Conservation (phyloP, 2,888 invertebrate genomes). For the Drepanosiphum platanoidis region DNA sequence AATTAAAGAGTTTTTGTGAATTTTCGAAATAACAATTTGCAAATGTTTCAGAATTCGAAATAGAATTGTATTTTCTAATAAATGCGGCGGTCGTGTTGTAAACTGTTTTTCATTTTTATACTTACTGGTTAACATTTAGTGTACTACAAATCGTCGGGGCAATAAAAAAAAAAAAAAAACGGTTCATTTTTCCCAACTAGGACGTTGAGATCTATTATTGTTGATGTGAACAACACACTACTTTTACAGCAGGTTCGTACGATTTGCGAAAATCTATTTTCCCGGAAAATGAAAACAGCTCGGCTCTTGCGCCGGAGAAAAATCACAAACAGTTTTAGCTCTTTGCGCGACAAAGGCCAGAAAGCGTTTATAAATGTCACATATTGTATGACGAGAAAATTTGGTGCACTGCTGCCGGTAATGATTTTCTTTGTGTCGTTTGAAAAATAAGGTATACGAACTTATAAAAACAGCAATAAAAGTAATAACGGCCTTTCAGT, state of each 20-base stretch:
- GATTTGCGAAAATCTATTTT: slow-evolving; percentile 40
- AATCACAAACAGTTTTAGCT: not conserved
- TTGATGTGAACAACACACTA: not conserved
- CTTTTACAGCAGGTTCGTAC: not conserved
- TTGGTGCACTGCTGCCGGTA: not conserved
- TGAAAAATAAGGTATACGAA: not conserved
- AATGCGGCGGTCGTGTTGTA: not conserved
- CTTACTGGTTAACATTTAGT: not conserved
- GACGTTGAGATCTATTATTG: slow-evolving; percentile 15
- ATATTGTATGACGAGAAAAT: not conserved
- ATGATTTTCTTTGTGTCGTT: not conserved
- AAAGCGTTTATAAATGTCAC: slow-evolving; percentile 14
- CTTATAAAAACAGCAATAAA: not conserved
- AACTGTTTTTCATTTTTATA: not conserved
- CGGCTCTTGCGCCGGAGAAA: not conserved
- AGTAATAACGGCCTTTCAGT: not conserved
- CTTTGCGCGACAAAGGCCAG: slow-evolving; percentile 6
- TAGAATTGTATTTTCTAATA: too few relatives aligned
- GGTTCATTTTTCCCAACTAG: not conserved
- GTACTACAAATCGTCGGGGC: not conserved
- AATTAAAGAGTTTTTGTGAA: too few relatives aligned
- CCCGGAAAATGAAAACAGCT: slow-evolving; percentile 33
- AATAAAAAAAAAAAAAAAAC: too few relatives aligned
- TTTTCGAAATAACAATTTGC: too few relatives aligned
- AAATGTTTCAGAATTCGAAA: too few relatives aligned